phyloP scores from a whole-genome alignment of 2,888 invertebrate species.

The Scelioninae gen. 1 region DNA sequence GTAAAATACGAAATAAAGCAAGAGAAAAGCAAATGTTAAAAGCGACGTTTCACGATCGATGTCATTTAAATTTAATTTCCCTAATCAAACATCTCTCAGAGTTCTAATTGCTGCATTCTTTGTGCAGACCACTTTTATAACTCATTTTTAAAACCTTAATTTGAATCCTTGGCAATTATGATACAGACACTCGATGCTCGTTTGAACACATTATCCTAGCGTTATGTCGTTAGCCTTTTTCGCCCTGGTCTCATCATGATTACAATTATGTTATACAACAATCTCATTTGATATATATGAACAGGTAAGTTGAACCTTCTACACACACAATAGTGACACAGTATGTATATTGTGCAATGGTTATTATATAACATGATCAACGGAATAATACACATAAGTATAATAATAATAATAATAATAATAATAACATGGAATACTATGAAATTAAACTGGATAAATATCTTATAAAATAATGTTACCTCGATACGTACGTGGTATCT shows the following conservation, averaged over 20 bases:
- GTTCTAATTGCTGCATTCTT: too few species aligned
- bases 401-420: too few species aligned
- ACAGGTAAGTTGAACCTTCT: slow-evolving; percentile 65
- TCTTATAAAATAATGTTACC: slow-evolving; percentile 32
- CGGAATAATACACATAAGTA: slow-evolving; percentile 33
- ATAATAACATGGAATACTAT: too few species aligned
- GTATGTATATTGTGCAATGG: slow-evolving; percentile 54
- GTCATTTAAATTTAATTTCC: slow-evolving; percentile 71
- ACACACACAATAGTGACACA: slow-evolving; percentile 50
- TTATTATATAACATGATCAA: slow-evolving; percentile 59
- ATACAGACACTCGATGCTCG: too few species aligned
- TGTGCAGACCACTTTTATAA: too few species aligned
- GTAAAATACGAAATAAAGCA: slow-evolving; percentile 30
- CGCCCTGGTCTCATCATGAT: slow-evolving; percentile 55
- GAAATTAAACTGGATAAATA: too few species aligned
- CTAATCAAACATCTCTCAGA: slow-evolving; percentile 71
- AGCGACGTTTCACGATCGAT: slow-evolving; percentile 57
- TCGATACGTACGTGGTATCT: slow-evolving; percentile 17
- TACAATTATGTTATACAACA: slow-evolving; percentile 63
- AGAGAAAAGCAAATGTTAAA: slow-evolving; percentile 36
- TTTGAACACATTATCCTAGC: too few species aligned
- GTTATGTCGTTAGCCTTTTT: slow-evolving; percentile 61
- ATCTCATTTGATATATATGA: slow-evolving; percentile 42
- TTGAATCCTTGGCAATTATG: too few species aligned
- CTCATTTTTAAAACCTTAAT: too few species aligned